Base-by-base conservation (phyloP, 2,113 vertebrate genomes). In the Tachysurus vachellii region DNA sequence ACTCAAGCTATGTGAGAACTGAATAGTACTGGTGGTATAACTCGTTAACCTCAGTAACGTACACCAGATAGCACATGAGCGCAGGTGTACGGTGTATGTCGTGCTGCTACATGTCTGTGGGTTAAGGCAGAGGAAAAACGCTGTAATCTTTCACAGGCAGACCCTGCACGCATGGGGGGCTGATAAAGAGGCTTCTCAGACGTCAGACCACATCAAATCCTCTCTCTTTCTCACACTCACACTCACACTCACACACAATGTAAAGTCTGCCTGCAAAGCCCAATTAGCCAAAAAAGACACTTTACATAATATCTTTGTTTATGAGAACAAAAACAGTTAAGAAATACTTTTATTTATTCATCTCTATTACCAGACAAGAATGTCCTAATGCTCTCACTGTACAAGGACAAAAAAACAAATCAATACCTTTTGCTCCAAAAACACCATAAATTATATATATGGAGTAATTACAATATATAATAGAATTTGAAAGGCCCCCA, bases 111-210 rank as follows among this genome's bases (percentile, higher is more conserved):
- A 26, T 64, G 57, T 10, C 13, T 16, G n/a, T 66, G 77, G 50
- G 53, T 56, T 59, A 42, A 56, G 62, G 85, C 85, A 47, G 85
- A n/a, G 75, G n/a, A 14, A 28, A 47, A 54, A 31, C 1, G 26
- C 36, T 42, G 16, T 80, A 57, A 80, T 56, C 85, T n/a, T 17
- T 54, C 56, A 81, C 62, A 44, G 47, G 16, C 85, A 70, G 61
- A n/a, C 28, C 2, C 28, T 66, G 76, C 44, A 50, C 44, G 19
- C n/a, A 28, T 26, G 21, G 14, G 47, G 8, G 47, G 5, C 28
- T 70, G 85, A 85, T 85, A 66, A 56, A 77, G 21, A 16, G 44
- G 6, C 53, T 77, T 64, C 83, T n/a, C 23, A 21, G 66, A 66
- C n/a, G 44, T 73, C 71, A 76, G 70, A 42, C 59, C 62, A 13